Evolutionary conservation across 2,888 invertebrate species (phyloP).

Genomic region (Clostera curtula): DNA sequence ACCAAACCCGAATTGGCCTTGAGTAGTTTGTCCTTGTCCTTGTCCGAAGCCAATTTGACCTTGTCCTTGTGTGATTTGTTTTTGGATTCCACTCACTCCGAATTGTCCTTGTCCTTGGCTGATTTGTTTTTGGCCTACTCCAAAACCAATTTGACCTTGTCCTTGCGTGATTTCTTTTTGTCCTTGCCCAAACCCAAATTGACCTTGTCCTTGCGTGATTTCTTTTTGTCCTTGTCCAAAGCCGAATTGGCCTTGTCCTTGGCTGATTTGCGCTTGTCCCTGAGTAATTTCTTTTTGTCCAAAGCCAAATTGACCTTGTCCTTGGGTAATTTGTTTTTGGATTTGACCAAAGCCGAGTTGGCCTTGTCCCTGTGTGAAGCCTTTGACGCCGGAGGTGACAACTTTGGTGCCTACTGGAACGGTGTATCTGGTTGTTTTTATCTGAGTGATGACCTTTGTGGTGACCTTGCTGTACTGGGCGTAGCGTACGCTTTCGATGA

Average conservation of each 20-base stretch:
- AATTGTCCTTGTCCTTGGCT: no score
- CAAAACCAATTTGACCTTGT: no score
- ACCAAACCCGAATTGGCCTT: constrained; percentile 11
- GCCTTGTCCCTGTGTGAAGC: constrained; percentile 12
- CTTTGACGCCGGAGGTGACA: constrained; percentile 11
- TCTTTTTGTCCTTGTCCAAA: constrained; percentile 1
- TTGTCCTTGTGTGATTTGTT: constrained; percentile 2
- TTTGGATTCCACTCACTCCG: no score
- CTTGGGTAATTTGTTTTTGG: no score
- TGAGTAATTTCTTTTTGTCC: no score
- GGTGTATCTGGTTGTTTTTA: constrained; percentile 19
- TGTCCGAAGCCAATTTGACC: background rate
- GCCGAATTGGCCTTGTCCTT: constrained; percentile 13
- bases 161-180: constrained; percentile 16
- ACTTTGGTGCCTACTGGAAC: no score
- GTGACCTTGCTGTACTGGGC: constrained; percentile 38
- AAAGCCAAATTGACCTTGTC: constrained; percentile 2
- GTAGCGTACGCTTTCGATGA: constrained; percentile 54
- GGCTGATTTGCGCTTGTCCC: no score
- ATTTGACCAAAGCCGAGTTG: no score
- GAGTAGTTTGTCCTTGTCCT: no score
- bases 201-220: background rate
- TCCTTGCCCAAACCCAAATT: background rate
- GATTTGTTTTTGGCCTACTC: no score
- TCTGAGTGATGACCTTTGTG: constrained; percentile 29